Evolutionary conservation across 2,888 invertebrate genomes (phyloP).

Genomic region (Cantharis lateralis): DNA sequence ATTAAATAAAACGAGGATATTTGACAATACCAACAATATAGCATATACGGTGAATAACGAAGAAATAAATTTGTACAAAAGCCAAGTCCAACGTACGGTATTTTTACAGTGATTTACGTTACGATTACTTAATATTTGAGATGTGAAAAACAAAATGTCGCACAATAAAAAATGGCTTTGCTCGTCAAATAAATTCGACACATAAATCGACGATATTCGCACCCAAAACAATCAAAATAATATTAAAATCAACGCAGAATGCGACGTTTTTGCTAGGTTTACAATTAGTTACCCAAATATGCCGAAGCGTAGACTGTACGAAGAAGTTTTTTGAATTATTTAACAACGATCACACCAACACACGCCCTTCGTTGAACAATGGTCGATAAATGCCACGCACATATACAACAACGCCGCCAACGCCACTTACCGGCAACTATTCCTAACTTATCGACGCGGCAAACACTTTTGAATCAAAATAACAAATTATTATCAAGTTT

Average conservation of each 20-base stretch:
- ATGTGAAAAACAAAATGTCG: conserved; percentile 47
- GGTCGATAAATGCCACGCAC: neutral
- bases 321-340: conserved; percentile 18
- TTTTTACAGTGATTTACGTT: neutral
- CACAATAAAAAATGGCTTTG: conserved; percentile 43
- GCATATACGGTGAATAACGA: conserved; percentile 14
- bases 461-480: neutral
- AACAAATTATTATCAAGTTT: neutral
- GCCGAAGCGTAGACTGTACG: conserved; percentile 47
- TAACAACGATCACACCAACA: conserved; percentile 15
- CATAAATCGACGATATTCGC: conserved; percentile 53
- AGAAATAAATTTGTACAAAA: conserved; percentile 22
- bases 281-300: conserved; percentile 56
- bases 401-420: neutral
- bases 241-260: conserved; percentile 49
- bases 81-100: conserved; percentile 21
- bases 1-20: conserved; percentile 22
- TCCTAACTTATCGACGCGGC: neutral
- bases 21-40: neutral
- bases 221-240: conserved; percentile 51
- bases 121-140: neutral
- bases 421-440: neutral
- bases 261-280: conserved; percentile 52
- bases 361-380: conserved; percentile 5
- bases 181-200: conserved; percentile 42